Base-by-base conservation (phyloP, 2,797 vertebrate species). In the Microhierax caerulescens region DNA sequence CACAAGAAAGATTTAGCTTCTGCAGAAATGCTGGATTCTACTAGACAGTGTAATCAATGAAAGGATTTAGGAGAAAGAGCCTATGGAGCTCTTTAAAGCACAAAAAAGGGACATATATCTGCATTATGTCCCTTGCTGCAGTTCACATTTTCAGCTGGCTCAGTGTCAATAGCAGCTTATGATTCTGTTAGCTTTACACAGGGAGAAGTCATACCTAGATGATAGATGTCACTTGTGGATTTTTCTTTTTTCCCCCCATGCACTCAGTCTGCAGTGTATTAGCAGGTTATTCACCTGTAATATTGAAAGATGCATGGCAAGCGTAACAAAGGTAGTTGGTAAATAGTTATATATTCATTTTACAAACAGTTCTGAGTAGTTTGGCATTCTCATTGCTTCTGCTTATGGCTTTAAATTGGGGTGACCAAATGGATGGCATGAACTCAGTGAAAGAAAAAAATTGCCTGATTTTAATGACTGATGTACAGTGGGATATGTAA, bases 31-130 rank as follows among this genome's bases (percentile, higher is more conserved):
- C 65, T 81, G 47, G 24, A 56, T 95, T 93, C 79, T 83, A 48
- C 74, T 65, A 95, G 76, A 79, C 91, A 97, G 60, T 41, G 70
- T 90, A 97, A 96, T 93, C 96, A 96, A 94, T 94, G 82, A 78
- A 91, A 96, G 41, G 88, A 77, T 87, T 97, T 96, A 87, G 88
- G 50, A 91, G 64, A 78, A 92, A 77, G 68, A 80, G 28, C 21
- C 76, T 78, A 45, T 70, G 61, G 83, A 93, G 74, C 61, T 84
- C 60, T 89, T 91, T 65, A 78, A 69, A 86, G 81, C 48, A 87
- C 82, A 95, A 70, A 82, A 95, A 93, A 47, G 60, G 72, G 45
- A 41, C 67, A 85, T 96, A 93, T 57, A 63, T 93, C 78, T 93
- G 87, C 60, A 79, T 95, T 77, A 85, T 90, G 76, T 85, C 94